Evolutionary conservation across 2,888 invertebrate genomes (phyloP), one percentile per base, ranked within the genome.

Genomic region (Troglohyphantes excavatus): DNA sequence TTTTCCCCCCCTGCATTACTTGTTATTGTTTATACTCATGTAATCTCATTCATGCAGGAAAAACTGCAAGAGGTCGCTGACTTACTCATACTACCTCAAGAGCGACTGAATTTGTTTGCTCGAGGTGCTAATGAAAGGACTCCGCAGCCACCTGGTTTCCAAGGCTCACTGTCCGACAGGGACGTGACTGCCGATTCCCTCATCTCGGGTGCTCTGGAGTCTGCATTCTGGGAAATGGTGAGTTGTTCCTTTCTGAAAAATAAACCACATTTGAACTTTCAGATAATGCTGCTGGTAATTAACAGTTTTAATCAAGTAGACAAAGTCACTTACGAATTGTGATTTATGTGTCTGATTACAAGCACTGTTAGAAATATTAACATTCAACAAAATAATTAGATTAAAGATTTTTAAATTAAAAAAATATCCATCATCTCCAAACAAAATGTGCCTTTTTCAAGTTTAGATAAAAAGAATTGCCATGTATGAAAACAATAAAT

Each of bases 151-250:
- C 70, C 82, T 39, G 82, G 78, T 39, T 83, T 83, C 78, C 73
- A 63, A 17, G 79, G 90, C 6, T 72, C 82, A 21, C 23, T 75
- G 6, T 46, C 76, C 6, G 75, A 79, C 13, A 70, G 78, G 65
- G 73, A 85, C 43, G 85, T 95, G 19, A 94, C 95, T 19, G 94
- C 94, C 88, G 96, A 96, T 92, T 94, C 95, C 85, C 94, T 97
- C 67, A 95, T 97, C 29, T 94, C 95, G 89, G 97, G 97, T 73
- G 97, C 97, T 0, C 94, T 97, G 78, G 97, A 97, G 94, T 94
- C 96, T 79, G 96, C 97, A 2, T 97, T 97, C 93, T 94, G 95
- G 92, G 95, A 95, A 92, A 96, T 96, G 95, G 95, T 95, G 93
- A 91, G 33, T 79, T 19, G 11, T 21, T 2, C 65, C 21, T 72